These are phyloP conservation scores for Scelioninae gen. 1 DNA, from an alignment of 2,888 invertebrate species.

Conservation along the genomic window DNA sequence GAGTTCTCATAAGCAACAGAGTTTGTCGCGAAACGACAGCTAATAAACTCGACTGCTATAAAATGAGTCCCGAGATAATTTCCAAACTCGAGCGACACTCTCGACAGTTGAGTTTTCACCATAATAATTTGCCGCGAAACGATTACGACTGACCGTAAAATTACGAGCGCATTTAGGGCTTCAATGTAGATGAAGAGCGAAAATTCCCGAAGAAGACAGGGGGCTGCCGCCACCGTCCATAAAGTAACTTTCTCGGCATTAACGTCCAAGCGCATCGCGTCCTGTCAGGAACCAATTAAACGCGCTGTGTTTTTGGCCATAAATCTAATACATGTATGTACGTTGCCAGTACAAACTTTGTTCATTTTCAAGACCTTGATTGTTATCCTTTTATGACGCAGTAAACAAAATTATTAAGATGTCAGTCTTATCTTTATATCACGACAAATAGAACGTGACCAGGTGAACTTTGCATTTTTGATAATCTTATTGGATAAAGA, in stretches of 20 bases:
- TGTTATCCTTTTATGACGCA: conserved; percentile 21
- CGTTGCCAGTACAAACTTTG: conserved; percentile 11
- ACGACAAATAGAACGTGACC: not conserved
- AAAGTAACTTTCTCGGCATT: conserved; percentile 57
- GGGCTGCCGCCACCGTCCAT: conserved; percentile 31
- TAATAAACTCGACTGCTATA: conserved; percentile 80
- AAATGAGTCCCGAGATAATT: conserved; percentile 76
- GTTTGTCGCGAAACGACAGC: conserved; percentile 75
- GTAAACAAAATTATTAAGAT: conserved; percentile 1
- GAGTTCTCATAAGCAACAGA: conserved; percentile 32
- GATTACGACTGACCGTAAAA: conserved; percentile 80
- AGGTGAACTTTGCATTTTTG: not conserved
- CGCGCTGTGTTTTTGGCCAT: conserved; percentile 21
- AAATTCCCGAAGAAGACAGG: conserved; percentile 34
- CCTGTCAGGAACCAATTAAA: conserved; percentile 55
- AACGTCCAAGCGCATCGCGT: conserved; percentile 36
- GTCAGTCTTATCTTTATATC: not conserved
- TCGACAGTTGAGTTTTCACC: conserved; percentile 72
- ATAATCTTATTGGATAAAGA: too few species aligned
- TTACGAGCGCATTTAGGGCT: conserved; percentile 75
- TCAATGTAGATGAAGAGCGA: conserved; percentile 61
- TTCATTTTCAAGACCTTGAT: conserved; percentile 15
- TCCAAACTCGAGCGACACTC: conserved; percentile 73
- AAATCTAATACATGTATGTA: conserved; percentile 21
- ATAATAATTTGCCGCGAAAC: conserved; percentile 80